Conservation (phyloP, 2,113 vertebrate species). For the Prionailurus bengalensis region DNA sequence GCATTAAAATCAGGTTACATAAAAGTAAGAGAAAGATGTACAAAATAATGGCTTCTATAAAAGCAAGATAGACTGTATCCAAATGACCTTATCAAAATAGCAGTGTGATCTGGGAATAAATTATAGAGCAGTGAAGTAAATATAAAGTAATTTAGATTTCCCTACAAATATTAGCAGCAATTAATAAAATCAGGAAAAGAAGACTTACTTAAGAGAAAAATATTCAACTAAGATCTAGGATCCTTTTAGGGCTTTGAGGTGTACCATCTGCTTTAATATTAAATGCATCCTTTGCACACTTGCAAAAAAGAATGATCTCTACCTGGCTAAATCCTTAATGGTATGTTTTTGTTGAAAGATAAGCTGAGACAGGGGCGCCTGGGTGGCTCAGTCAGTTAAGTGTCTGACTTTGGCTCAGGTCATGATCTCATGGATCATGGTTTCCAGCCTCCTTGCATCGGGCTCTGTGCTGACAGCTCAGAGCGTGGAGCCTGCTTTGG, state of each 20-base stretch:
- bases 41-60: background rate
- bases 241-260: background rate
- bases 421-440: no score
- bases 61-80: background rate
- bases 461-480: no score
- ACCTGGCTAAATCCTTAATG: background rate
- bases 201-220: background rate
- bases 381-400: no score
- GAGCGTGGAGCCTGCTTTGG: no score
- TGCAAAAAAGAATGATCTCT: background rate
- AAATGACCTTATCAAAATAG: background rate
- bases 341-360: background rate
- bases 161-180: background rate
- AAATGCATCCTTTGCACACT: background rate
- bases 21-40: background rate
- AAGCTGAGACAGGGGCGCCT: no score
- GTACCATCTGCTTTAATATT: background rate
- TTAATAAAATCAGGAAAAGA: background rate
- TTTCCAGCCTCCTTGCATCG: no score
- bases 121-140: background rate
- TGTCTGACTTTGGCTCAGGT: no score
- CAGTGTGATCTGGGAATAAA: background rate
- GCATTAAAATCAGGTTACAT: background rate
- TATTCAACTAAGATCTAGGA: background rate
- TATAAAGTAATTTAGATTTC: background rate